Base-by-base conservation (phyloP, 2,888 invertebrate species). In the Buathra laborator region DNA sequence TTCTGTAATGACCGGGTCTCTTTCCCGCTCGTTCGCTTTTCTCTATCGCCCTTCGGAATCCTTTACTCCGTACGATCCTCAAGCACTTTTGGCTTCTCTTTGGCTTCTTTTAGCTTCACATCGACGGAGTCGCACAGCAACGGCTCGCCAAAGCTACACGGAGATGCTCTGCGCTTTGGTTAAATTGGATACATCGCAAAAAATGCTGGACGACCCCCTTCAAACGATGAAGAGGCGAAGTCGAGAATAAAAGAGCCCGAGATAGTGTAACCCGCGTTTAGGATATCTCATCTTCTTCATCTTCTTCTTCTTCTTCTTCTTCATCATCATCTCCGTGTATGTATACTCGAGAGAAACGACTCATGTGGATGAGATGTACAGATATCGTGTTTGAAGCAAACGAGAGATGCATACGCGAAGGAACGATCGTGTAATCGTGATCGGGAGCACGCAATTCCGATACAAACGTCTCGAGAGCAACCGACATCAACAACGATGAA, bases 1-100 rank as follows among this genome's bases (percentile, higher is more conserved):
- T 66, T 37, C 37, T 59, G 84, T 85, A 85, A 85, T 85, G 81
- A 85, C 81, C 37, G 81, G 84, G 84, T 85, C 84, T 85, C 70
- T 71, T 78, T 53, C 81, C 56, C 81, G 59, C 78, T 64, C 53
- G 16, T 48, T 24, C 44, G 16, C 59, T 44, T 59, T 37, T 56
- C 72, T 56, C 37, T 48, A 48, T 48, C 37, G 32, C 71, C 43
- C 53, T 67, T 43, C 37, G 37, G 37, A 37, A 37, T 37, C 37
- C 37, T 37, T 10, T 5, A 16, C 24, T 29, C 29, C 48, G 24
- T 48, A 37, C 37, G 37, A 37, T 37, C 5, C 37, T 37, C 37
- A 37, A 37, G 37, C 37, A 37, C 56, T 56, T 43, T 44, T 37
- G 14, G 53, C 80, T 56, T 43, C 53, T 59, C 66, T 37, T 51